Percentiles rank a stretch among this genome's conserved stretches.
Evolutionary conservation across 2,888 invertebrate species (phyloP).

Genomic region (Caenorhabditis sp.): DNA sequence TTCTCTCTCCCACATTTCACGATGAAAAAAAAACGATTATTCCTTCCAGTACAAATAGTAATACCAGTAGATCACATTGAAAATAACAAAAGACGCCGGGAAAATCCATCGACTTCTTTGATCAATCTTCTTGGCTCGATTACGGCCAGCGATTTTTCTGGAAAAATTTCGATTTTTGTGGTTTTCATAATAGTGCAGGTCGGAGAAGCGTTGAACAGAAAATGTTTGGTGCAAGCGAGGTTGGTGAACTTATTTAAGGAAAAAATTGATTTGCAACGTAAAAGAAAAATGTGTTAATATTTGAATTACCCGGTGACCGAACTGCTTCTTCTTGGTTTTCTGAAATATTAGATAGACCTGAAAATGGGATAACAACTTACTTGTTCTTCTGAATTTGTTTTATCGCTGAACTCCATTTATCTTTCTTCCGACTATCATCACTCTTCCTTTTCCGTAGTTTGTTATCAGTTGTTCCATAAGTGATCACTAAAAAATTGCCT

Average conservation of each 20-base stretch:
- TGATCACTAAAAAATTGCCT: slow-evolving; percentile 14
- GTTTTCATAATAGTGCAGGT: slow-evolving; percentile 3
- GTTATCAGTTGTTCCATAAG: slow-evolving; percentile 26
- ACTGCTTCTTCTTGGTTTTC: slow-evolving; percentile 17
- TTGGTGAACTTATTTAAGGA: not conserved
- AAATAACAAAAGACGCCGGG: slow-evolving; percentile 66
- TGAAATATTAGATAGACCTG: not conserved
- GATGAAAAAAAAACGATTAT: slow-evolving; percentile 5
- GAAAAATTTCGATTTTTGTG: slow-evolving; percentile 17
- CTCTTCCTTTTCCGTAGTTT: slow-evolving; percentile 21
- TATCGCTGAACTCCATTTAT: slow-evolving; percentile 60
- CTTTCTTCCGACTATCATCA: slow-evolving; percentile 39
- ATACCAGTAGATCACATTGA: slow-evolving; percentile 69
- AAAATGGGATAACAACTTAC: slow-evolving; percentile 40
- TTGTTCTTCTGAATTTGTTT: slow-evolving; percentile 67
- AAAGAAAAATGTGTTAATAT: slow-evolving; percentile 1
- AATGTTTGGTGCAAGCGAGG: not conserved
- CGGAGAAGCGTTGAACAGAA: too few relatives aligned
- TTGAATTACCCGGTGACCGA: slow-evolving; percentile 34
- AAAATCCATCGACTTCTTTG: slow-evolving; percentile 68
- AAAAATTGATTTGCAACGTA: slow-evolving; percentile 6
- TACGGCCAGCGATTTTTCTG: slow-evolving; percentile 64
- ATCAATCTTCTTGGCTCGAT: slow-evolving; percentile 68
- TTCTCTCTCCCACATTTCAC: not conserved
- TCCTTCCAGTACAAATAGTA: slow-evolving; percentile 63